phyloP scores from a whole-genome alignment of 92 coral and sea anemone species.

The Diadumene lineata region DNA sequence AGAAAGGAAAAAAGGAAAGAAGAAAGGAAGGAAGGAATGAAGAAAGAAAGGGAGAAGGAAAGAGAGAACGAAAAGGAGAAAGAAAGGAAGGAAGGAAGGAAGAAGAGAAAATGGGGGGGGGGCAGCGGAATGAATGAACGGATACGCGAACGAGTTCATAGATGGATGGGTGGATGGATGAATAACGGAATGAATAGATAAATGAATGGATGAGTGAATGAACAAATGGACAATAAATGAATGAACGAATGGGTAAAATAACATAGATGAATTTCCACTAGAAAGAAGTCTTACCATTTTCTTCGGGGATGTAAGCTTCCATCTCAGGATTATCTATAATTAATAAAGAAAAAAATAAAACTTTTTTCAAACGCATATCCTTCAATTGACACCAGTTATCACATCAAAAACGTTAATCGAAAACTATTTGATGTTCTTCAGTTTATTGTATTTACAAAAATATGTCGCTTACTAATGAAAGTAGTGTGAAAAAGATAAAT shows the following conservation, averaged over 20 bases:
- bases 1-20: not conserved
- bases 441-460: too few species aligned
- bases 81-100: not conserved
- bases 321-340: constrained; percentile 31
- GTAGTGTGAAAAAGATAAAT: too few species aligned
- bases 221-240: not conserved
- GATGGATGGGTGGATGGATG: not conserved
- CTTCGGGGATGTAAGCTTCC: constrained; percentile 48
- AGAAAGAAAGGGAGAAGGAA: not conserved
- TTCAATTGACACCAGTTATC: too few species aligned
- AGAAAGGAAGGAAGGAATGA: not conserved
- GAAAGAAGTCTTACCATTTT: constrained; percentile 41
- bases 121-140: not conserved
- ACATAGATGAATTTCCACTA: not conserved
- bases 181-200: not conserved
- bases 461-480: too few species aligned
- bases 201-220: not conserved
- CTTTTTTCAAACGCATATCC: too few species aligned
- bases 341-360: not conserved
- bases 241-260: not conserved
- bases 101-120: too few species aligned
- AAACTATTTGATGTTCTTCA: too few species aligned
- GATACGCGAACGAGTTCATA: not conserved
- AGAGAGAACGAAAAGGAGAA: not conserved
- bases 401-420: too few species aligned